Conservation (phyloP, 2,888 invertebrate genomes). For the Nomada goodeniana region DNA sequence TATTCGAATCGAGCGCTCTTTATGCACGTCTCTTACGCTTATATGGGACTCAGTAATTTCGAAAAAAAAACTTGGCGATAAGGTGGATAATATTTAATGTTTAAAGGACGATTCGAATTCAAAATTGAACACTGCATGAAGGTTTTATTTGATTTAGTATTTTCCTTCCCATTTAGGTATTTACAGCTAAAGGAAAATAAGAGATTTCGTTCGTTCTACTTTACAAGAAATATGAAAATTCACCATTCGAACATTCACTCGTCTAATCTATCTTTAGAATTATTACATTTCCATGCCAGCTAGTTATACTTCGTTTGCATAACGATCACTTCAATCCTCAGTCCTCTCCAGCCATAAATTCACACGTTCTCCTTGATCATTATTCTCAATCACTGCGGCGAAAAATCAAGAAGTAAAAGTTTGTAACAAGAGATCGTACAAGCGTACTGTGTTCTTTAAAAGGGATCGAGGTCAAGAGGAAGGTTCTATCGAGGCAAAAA, state of each 20-base stretch:
- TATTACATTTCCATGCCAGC: too few relatives aligned
- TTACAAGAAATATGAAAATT: too few relatives aligned
- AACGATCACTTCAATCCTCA: too few relatives aligned
- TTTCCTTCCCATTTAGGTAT: too few relatives aligned
- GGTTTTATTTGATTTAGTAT: neutral
- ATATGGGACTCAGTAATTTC: neutral
- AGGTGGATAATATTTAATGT: neutral
- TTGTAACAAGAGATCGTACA: neutral
- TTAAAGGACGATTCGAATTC: neutral
- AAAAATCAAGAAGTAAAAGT: slow-evolving; percentile 5
- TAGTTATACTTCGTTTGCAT: too few relatives aligned
- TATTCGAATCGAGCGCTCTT: neutral
- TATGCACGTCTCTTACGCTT: neutral
- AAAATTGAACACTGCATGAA: neutral
- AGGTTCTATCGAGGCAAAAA: slow-evolving; percentile 16
- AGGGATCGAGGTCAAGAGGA: slow-evolving; percentile 14
- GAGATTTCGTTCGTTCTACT: too few relatives aligned
- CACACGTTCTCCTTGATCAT: neutral
- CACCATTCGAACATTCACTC: too few relatives aligned
- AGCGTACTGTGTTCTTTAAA: neutral
- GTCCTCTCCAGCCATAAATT: too few relatives aligned
- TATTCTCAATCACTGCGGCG: neutral
- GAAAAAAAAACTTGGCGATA: neutral
- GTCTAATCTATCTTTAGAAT: too few relatives aligned
- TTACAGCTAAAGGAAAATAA: too few relatives aligned